Base-by-base conservation (phyloP, 2,797 vertebrate genomes). In the Siniperca obscura region DNA sequence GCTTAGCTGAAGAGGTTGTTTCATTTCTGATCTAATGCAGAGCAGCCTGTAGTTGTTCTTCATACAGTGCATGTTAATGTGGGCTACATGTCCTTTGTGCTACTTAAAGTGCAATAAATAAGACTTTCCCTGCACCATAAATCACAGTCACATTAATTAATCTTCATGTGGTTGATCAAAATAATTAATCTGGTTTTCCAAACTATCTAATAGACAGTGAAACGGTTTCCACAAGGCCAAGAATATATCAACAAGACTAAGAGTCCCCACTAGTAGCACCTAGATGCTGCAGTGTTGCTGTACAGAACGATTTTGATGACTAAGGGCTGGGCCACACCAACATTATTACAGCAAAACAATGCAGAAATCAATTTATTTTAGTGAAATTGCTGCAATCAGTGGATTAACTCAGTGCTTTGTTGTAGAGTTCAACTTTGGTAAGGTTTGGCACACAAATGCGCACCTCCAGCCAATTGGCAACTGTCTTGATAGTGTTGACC, bases 1-100 rank as follows among this genome's bases (percentile, higher is more conserved):
- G 55, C 56, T 73, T 70, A 42, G 70, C 74, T 61, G 65, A 71
- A 60, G 67, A 76, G 72, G 5, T 34, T 11, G 30, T 36, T 76
- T 78, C 21, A 36, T 38, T 70, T 46, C 50, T 30, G 56, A 21
- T 57, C 21, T 2, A 2, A 36, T 16, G 55, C 70, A 2, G 7
- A 25, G 52, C 14, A 14, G 46, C 59, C 30, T 40, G 57, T 10
- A 5, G 36, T 48, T 11, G 64, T 61, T 17, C 36, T 21, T 27
- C 74, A 40, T 53, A n/a, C 59, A 0, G 14, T 25, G 74, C 57
- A 61, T 57, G 64, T 74, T 59, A 75, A 76, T 60, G 56, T 60
- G 12, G 11, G 1, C 19, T 1, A 2, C 44, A 0, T 12, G 8
- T 71, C 25, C 46, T 65, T 12, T 46, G n/a, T 38, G 5, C n/a